Evolutionary conservation across 1,140 invertebrate genomes (phyloP).

Genomic region (Procambarus virginalis): DNA sequence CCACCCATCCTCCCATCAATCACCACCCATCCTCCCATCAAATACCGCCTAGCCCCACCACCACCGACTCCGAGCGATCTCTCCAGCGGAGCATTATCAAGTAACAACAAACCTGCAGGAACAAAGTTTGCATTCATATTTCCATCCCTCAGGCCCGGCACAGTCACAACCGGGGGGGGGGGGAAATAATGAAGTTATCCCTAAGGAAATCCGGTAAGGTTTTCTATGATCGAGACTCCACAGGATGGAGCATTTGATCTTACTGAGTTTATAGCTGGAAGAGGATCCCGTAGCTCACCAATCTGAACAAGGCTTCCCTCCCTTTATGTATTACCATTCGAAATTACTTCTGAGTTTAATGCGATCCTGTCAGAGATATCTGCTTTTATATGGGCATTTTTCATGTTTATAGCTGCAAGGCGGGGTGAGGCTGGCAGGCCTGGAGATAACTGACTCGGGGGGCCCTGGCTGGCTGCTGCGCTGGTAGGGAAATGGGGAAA

Average conservation of each 20-base stretch:
- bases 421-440: conserved; percentile 34
- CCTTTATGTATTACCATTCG: conserved; percentile 61
- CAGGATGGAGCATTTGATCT: neutral
- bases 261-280: neutral
- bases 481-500: neutral
- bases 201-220: neutral
- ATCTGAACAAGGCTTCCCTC: conserved; percentile 42
- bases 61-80: neutral
- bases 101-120: too few species aligned
- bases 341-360: conserved; percentile 67
- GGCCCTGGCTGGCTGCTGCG: neutral
- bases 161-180: too few species aligned
- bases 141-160: too few species aligned
- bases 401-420: conserved; percentile 54
- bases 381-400: conserved; percentile 61
- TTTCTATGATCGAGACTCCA: neutral
- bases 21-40: too few species aligned
- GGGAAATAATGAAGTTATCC: neutral
- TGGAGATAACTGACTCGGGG: conserved; percentile 13
- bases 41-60: neutral
- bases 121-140: too few species aligned
- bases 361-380: conserved; percentile 59
- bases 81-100: too few species aligned
- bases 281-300: conserved; percentile 21
- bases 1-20: too few species aligned